Evolutionary conservation across 2,888 invertebrate species (phyloP).

Genomic region (Acronicta aceris): DNA sequence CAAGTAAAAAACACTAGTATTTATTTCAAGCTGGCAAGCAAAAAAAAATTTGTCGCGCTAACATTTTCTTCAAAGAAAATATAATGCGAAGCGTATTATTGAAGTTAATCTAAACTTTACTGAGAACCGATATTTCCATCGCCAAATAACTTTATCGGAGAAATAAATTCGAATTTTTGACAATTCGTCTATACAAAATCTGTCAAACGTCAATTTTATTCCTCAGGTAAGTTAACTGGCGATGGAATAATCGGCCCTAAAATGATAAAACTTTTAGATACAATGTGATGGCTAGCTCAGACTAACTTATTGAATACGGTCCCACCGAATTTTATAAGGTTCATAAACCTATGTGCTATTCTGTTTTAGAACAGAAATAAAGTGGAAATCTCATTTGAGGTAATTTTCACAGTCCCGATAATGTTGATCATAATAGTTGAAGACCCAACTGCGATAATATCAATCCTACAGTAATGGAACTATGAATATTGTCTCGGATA

Average conservation of each 20-base stretch:
- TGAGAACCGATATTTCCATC: too few species aligned
- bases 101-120: constrained; percentile 19
- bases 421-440: neutral
- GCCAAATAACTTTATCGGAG: too few species aligned
- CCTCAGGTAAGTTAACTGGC: too few species aligned
- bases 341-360: constrained; percentile 3
- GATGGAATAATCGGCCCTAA: too few species aligned
- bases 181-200: too few species aligned
- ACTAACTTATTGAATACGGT: constrained; percentile 32
- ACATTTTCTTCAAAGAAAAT: constrained; percentile 6
- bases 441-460: neutral
- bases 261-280: constrained; percentile 18
- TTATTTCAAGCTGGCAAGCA: constrained; percentile 6
- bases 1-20: neutral
- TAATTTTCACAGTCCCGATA: neutral
- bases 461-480: neutral
- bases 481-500: constrained; percentile 6
- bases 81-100: constrained; percentile 9
- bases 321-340: neutral
- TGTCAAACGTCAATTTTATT: too few species aligned
- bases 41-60: neutral
- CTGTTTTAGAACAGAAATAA: too few species aligned
- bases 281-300: constrained; percentile 43
- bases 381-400: neutral
- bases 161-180: too few species aligned